Base-by-base conservation (phyloP, 2,888 invertebrate species). In the Drosophila anomalata region DNA sequence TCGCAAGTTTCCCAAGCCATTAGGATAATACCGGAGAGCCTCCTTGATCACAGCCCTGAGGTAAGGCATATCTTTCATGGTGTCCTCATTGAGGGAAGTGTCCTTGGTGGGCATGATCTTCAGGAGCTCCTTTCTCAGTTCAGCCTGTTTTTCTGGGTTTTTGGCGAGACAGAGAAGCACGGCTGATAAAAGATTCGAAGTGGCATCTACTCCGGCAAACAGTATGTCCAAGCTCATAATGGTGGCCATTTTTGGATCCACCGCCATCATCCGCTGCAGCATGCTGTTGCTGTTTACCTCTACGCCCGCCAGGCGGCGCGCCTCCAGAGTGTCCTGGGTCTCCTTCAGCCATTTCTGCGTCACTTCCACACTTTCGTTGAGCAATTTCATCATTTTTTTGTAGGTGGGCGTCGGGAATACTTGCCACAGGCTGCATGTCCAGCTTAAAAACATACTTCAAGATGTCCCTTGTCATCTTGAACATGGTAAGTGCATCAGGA, bases 31-130 rank as follows among this genome's bases (percentile, higher is more conserved):
- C 74, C 96, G 93, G 63, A 95, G 89, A 0, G 94, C 93, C 89
- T 96, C 96, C 86, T 95, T 96, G 24, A 96, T 93, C 78, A 95
- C 95, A 0, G 95, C 95, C 73, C 93, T 94, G 8, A 96, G 87
- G 83, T 95, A 96, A 0, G 93, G 92, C 65, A 93, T 91, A 57
- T 92, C 88, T 33, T 92, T 90, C 55, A 93, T 87, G 65, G 91
- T 88, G 11, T 91, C 89, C 4, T 90, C 84, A 0, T 92, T 93
- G 12, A 93, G 79, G 5, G 86, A 1, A 93, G 77, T 2, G 88
- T 91, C 83, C 67, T 91, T 92, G 1, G 88, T 73, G 0, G 93
- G 92, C 59, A 93, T 81, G 4, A 92, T 89, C 0, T 88, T 89
- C 0, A 90, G 65, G 7, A 94, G 80, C 88, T 96, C 95, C 47